phyloP scores from a whole-genome alignment of 2,888 invertebrate species.

The Clusia tigrina region DNA sequence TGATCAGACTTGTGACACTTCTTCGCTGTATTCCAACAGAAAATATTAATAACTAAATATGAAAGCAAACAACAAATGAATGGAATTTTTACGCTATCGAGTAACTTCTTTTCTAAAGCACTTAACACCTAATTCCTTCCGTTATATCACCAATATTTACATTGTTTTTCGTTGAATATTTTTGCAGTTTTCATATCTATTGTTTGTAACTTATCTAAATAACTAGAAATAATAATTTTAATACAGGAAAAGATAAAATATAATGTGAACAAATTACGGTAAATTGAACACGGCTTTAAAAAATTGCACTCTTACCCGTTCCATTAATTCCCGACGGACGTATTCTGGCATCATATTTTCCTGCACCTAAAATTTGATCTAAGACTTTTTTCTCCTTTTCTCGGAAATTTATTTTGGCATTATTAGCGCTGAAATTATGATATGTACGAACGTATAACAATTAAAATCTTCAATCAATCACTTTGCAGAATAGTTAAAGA shows the following conservation, averaged over 20 bases:
- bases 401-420: constrained; percentile 86
- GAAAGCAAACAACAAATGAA: too few species aligned
- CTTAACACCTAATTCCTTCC: too few species aligned
- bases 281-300: constrained; percentile 4
- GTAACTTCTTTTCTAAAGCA: too few species aligned
- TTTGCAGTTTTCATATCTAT: not conserved
- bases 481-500: not conserved
- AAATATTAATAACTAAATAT: too few species aligned
- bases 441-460: constrained; percentile 61
- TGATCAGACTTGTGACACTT: too few species aligned
- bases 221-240: not conserved
- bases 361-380: constrained; percentile 90
- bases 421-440: constrained; percentile 74
- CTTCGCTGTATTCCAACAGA: too few species aligned
- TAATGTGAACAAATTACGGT: too few species aligned
- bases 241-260: not conserved
- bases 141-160: not conserved
- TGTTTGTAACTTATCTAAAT: not conserved
- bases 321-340: constrained; percentile 93
- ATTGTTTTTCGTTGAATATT: not conserved
- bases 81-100: too few species aligned
- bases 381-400: constrained; percentile 94
- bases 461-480: constrained; percentile 38
- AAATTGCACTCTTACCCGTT: constrained; percentile 74
- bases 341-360: constrained; percentile 91